Percentiles rank a stretch among this genome's conserved stretches.
These are phyloP conservation scores for Petrocephalus sullivani DNA, from an alignment of 2,797 vertebrate genomes.

Conservation along the genomic window DNA sequence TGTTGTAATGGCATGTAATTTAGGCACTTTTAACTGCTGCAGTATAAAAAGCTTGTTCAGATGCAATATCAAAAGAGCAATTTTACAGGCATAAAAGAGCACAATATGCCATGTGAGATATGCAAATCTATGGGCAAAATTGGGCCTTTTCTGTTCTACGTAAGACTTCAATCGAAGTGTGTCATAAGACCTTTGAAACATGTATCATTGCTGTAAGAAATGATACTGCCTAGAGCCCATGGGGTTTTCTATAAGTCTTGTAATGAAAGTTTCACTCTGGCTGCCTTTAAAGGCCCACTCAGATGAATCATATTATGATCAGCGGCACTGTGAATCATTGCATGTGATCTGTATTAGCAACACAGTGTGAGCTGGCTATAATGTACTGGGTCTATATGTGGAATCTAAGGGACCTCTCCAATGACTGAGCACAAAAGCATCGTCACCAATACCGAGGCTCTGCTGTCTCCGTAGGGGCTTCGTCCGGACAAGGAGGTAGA, in stretches of 20 bases:
- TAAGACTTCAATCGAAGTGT: not conserved
- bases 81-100: not conserved
- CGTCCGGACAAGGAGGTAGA: conserved; percentile 46
- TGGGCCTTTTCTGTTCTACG: not conserved
- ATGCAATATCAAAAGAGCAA: not conserved
- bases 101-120: not conserved
- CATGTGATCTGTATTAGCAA: not conserved
- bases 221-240: not conserved
- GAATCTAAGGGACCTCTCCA: not conserved
- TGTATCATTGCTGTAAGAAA: not conserved
- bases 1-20: not conserved
- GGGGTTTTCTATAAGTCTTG: not conserved
- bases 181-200: not conserved
- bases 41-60: not conserved
- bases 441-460: not conserved
- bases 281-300: not conserved
- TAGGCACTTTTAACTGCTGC: not conserved
- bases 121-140: not conserved
- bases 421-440: not conserved
- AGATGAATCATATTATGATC: not conserved
- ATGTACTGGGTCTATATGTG: not conserved
- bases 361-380: not conserved
- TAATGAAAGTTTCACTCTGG: not conserved
- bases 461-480: conserved; percentile 48
- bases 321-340: not conserved